phyloP scores from a whole-genome alignment of 2,113 vertebrate species.

The Odontesthes bonariensis region DNA sequence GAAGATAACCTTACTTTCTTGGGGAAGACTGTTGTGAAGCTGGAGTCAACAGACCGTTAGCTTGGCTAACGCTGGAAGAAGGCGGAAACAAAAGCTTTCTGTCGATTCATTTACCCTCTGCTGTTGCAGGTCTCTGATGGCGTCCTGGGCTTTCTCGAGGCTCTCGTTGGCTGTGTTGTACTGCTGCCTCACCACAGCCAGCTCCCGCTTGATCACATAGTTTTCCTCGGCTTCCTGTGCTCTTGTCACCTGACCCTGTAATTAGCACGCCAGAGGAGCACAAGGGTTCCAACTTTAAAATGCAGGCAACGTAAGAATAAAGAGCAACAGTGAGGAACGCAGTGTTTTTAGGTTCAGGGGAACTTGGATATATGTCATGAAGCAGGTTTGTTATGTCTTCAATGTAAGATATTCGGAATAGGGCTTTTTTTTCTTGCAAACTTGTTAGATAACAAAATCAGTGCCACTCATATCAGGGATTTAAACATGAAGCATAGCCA shows the following conservation, averaged over 20 bases:
- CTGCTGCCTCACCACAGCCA: slow-evolving; percentile 91
- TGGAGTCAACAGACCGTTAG: too few relatives aligned
- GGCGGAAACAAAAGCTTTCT: not conserved
- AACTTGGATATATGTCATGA: not conserved
- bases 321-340: not conserved
- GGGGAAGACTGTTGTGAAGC: too few relatives aligned
- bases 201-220: slow-evolving; percentile 93
- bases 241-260: slow-evolving; percentile 93
- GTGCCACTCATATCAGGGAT: not conserved
- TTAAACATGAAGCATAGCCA: not conserved
- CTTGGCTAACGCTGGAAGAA: not conserved
- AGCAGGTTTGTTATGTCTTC: not conserved
- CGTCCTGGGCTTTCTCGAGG: slow-evolving; percentile 90
- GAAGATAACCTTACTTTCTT: too few relatives aligned
- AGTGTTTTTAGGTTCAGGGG: not conserved
- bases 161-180: slow-evolving; percentile 87
- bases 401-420: slow-evolving; percentile 6
- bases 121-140: slow-evolving; percentile 90
- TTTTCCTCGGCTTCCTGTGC: slow-evolving; percentile 97
- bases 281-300: not conserved
- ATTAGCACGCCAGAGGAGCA: not conserved
- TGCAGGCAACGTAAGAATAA: not conserved
- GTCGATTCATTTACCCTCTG: slow-evolving; percentile 82
- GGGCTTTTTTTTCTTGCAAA: not conserved
- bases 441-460: not conserved